A percentile compares a stretch with the other conserved stretches of the same genome.
These are phyloP conservation scores for Xestia rhomboidea DNA, from an alignment of 2,888 invertebrate species.

Conservation along the genomic window DNA sequence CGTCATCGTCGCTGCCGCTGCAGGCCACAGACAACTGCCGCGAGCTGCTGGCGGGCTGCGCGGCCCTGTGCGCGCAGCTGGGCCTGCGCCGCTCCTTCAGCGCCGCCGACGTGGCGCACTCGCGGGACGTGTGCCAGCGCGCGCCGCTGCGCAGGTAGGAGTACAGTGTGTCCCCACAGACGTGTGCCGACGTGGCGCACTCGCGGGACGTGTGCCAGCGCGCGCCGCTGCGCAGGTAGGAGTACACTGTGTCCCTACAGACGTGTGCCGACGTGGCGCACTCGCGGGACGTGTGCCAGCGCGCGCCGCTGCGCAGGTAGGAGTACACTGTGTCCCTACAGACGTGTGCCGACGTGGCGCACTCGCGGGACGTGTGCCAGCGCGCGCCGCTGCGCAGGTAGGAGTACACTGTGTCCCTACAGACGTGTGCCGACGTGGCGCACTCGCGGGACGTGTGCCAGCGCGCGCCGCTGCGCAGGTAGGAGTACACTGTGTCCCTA, in stretches of 20 bases:
- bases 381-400: constrained; percentile 91
- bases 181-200: constrained; percentile 91
- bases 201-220: constrained; percentile 24
- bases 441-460: constrained; percentile 33
- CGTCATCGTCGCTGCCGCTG: constrained; percentile 73
- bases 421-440: constrained; percentile 91
- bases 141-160: constrained; percentile 64
- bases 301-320: constrained; percentile 63
- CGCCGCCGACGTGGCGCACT: constrained; percentile 93
- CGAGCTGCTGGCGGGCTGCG: constrained; percentile 95
- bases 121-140: constrained; percentile 23
- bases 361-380: constrained; percentile 30
- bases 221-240: constrained; percentile 63
- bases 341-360: constrained; percentile 91
- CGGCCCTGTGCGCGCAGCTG: constrained; percentile 94
- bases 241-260: neutral
- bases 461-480: constrained; percentile 91
- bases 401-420: constrained; percentile 76
- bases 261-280: constrained; percentile 91
- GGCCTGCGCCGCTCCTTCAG: constrained; percentile 96
- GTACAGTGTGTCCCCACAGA: neutral
- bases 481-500: constrained; percentile 87
- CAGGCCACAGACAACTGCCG: constrained; percentile 93
- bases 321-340: neutral
- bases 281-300: constrained; percentile 30